These are phyloP conservation scores for Lamprotornis superbus DNA, from an alignment of 2,113 vertebrate species.

Conservation along the genomic window DNA sequence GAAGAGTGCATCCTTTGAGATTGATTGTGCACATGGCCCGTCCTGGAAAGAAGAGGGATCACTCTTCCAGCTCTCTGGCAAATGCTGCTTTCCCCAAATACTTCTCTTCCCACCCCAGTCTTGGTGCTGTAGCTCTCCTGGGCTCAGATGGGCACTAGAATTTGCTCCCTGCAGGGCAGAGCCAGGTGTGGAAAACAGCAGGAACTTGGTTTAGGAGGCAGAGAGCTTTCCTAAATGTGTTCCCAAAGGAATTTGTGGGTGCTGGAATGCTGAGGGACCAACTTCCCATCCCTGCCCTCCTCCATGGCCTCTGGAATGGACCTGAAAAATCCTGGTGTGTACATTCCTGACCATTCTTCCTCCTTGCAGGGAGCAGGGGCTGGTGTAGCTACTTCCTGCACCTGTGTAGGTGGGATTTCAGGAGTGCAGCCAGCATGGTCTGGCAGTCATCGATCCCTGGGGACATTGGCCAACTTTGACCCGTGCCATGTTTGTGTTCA, in stretches of 20 bases:
- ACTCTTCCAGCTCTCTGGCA: not conserved
- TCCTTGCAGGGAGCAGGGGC: not conserved
- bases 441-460: not conserved
- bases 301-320: not conserved
- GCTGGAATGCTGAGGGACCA: not conserved
- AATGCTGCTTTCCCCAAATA: not conserved
- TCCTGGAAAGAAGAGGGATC: not conserved
- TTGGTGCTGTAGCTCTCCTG: not conserved
- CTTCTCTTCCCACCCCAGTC: rapidly evolving
- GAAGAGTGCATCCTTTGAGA: not conserved
- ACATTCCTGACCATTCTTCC: not conserved
- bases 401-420: not conserved
- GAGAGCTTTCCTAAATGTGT: not conserved
- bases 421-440: rapidly evolving
- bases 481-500: rapidly evolving
- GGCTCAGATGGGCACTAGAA: not conserved
- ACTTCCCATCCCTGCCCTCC: not conserved
- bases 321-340: not conserved
- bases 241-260: not conserved
- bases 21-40: rapidly evolving
- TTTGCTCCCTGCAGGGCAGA: not conserved
- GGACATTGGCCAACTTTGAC: not conserved
- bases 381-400: not conserved
- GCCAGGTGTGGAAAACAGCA: not conserved
- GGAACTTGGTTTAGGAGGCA: not conserved